Percentiles rank a stretch among this genome's conserved stretches.
Conservation (phyloP, 2,888 invertebrate genomes). For the Ophion ventricosus region DNA sequence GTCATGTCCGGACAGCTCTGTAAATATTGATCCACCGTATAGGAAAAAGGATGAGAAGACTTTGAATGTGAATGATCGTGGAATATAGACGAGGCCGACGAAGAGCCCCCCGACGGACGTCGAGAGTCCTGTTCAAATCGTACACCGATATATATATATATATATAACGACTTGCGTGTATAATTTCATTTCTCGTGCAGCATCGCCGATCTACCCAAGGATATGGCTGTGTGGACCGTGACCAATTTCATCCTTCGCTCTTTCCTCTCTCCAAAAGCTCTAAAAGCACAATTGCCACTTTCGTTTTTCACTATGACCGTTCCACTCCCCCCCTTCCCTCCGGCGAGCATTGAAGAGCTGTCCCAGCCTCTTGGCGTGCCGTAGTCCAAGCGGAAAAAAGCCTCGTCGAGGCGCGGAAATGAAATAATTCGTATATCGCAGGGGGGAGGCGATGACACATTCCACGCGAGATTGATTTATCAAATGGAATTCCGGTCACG, state of each 20-base stretch:
- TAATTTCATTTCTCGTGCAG: constrained; percentile 26
- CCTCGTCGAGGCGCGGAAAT: too few relatives aligned
- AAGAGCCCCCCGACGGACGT: constrained; percentile 26
- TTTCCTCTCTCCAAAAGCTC: constrained; percentile 5
- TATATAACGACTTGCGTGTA: background rate
- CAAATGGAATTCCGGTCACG: constrained; percentile 54
- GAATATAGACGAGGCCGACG: constrained; percentile 40
- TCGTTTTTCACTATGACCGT: background rate
- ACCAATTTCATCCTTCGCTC: background rate
- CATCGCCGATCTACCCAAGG: constrained; percentile 30
- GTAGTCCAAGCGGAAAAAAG: constrained; percentile 9
- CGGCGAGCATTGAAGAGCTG: background rate
- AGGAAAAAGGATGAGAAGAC: constrained; percentile 23
- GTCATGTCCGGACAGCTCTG: constrained; percentile 54
- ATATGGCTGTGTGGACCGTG: constrained; percentile 27
- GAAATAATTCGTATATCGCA: constrained; percentile 31
- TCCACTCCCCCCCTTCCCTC: too few relatives aligned
- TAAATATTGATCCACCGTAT: constrained; percentile 50
- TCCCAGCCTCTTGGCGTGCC: background rate
- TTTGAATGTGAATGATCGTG: constrained; percentile 56
- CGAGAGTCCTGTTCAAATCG: constrained; percentile 42
- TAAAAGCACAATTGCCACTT: background rate
- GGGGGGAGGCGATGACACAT: too few relatives aligned
- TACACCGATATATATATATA: background rate
- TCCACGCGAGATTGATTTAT: constrained; percentile 61